Percentiles rank a stretch among this genome's conserved stretches.
These are phyloP conservation scores for Cichlasoma orientale DNA, from an alignment of 2,797 vertebrate genomes.

Conservation along the genomic window DNA sequence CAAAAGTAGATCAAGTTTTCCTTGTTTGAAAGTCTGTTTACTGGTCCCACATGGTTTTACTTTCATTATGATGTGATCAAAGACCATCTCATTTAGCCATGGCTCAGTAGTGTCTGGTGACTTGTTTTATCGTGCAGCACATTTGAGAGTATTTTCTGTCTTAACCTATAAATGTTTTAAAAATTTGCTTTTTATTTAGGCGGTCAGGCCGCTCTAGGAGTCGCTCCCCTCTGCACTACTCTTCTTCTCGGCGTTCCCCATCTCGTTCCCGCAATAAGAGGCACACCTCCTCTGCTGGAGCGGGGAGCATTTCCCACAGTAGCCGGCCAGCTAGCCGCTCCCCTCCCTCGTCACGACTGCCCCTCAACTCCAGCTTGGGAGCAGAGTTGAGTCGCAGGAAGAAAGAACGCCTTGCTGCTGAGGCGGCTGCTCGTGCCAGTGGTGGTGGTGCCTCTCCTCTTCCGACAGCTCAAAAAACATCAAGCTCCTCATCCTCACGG, in stretches of 20 bases:
- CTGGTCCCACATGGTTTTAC: not conserved
- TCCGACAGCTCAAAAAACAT: conserved; percentile 62
- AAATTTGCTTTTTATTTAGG: conserved; percentile 69
- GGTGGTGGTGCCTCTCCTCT: conserved; percentile 68
- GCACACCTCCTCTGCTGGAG: conserved; percentile 79
- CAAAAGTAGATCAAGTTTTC: not conserved
- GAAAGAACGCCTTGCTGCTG: conserved; percentile 92
- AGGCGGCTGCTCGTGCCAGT: conserved; percentile 83
- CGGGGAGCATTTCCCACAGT: conserved; percentile 80
- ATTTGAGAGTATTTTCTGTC: not conserved
- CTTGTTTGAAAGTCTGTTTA: not conserved
- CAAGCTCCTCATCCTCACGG: conserved; percentile 45
- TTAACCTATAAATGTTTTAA: not conserved
- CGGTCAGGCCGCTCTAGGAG: conserved; percentile 94
- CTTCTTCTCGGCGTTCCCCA: conserved; percentile 79
- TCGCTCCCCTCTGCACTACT: conserved; percentile 89
- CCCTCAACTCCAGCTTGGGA: conserved; percentile 93
- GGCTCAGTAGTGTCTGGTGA: not conserved
- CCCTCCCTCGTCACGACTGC: conserved; percentile 86
- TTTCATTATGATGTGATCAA: not conserved
- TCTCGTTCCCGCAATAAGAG: conserved; percentile 93
- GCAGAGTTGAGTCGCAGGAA: conserved; percentile 95
- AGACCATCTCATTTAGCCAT: not conserved
- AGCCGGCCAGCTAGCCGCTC: conserved; percentile 92
- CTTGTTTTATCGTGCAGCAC: not conserved